phyloP scores from a whole-genome alignment of 2,113 vertebrate species.

The Stegostoma tigrinum region DNA sequence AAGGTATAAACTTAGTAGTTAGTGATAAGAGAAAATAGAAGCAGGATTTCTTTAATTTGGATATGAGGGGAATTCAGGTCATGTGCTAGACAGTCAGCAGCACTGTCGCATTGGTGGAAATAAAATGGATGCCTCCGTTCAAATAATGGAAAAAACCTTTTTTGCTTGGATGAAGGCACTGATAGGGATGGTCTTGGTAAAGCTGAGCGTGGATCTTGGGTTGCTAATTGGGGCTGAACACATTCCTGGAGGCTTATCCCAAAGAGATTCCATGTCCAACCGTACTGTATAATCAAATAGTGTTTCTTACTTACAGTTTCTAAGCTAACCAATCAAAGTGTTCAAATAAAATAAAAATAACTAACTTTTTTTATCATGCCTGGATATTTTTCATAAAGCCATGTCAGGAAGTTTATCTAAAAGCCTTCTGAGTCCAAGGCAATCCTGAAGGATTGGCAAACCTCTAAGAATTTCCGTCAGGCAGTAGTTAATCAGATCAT shows the following conservation, averaged over 20 bases:
- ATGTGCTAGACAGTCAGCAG: too few species aligned
- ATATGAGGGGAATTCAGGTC: not conserved
- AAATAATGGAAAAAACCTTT: not conserved
- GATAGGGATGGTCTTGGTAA: not conserved
- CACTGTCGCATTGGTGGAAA: not conserved
- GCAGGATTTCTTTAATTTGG: not conserved
- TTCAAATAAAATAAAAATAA: not conserved
- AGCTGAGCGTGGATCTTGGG: not conserved
- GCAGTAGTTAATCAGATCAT: not conserved
- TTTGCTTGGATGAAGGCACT: not conserved
- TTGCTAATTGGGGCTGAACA: not conserved
- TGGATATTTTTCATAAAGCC: not conserved
- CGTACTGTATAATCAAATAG: not conserved
- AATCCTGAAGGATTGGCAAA: not conserved
- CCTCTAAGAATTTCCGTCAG: not conserved
- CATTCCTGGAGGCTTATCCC: not conserved
- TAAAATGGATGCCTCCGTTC: not conserved
- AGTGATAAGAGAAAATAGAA: not conserved
- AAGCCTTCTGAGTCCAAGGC: not conserved
- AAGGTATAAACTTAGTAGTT: not conserved
- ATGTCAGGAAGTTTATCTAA: not conserved
- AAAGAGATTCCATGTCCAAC: not conserved
- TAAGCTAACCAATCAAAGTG: not conserved
- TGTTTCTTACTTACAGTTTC: not conserved
- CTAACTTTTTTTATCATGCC: not conserved